Percentiles rank a stretch among this genome's conserved stretches.
These are phyloP conservation scores for Tarsius wallacei DNA, from an alignment of 2,797 vertebrate genomes.

Conservation along the genomic window DNA sequence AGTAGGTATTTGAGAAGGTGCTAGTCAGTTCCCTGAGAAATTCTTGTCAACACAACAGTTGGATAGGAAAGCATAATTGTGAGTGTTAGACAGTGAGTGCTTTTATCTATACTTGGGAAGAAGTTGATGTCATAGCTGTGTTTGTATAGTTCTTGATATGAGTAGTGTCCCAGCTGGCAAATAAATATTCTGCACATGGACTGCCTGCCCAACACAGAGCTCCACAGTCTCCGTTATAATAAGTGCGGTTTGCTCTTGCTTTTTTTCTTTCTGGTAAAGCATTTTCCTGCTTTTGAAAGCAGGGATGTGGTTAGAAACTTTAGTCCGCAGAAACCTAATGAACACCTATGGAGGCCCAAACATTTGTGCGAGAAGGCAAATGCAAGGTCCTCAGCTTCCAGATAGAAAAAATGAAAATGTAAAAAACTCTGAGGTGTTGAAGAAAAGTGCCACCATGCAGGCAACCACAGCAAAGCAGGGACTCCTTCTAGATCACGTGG, in stretches of 20 bases:
- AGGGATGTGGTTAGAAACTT: slow-evolving; percentile 82
- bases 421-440: neutral
- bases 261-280: slow-evolving; percentile 70
- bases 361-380: slow-evolving; percentile 64
- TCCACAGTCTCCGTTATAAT: slow-evolving; percentile 53
- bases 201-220: slow-evolving; percentile 59
- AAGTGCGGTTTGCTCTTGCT: slow-evolving; percentile 53
- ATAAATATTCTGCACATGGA: slow-evolving; percentile 71
- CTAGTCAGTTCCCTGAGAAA: slow-evolving; percentile 42
- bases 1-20: slow-evolving; percentile 52
- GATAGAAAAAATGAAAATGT: neutral
- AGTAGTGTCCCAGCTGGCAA: slow-evolving; percentile 45
- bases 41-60: slow-evolving; percentile 68
- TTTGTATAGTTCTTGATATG: slow-evolving; percentile 57
- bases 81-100: slow-evolving; percentile 45
- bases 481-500: slow-evolving; percentile 27
- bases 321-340: slow-evolving; percentile 71
- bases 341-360: slow-evolving; percentile 59
- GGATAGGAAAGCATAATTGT: slow-evolving; percentile 51
- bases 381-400: slow-evolving; percentile 75
- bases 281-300: slow-evolving; percentile 87
- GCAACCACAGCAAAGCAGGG: neutral
- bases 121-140: slow-evolving; percentile 66
- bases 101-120: slow-evolving; percentile 68
- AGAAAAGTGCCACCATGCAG: neutral